A percentile compares a stretch with the other conserved stretches of the same genome.
Conservation (phyloP, 2,888 invertebrate species). For the Amphiduros pacificus region DNA sequence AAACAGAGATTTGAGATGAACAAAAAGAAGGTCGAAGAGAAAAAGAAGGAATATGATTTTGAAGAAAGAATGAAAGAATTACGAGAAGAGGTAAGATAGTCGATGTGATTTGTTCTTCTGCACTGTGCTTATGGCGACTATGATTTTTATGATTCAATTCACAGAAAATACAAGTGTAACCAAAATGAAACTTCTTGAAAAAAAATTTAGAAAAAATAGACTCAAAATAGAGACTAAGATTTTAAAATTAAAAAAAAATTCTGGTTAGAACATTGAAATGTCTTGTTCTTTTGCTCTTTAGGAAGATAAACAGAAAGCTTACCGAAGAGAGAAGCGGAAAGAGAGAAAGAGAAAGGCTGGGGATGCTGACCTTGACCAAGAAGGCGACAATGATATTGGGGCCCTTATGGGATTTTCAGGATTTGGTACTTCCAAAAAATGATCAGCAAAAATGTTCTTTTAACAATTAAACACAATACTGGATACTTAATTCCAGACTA, state of each 20-base stretch:
- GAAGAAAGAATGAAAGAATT: slow-evolving; percentile 87
- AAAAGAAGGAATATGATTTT: slow-evolving; percentile 93
- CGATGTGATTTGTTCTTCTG: neutral
- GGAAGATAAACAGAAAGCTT: slow-evolving; percentile 90
- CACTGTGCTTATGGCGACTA: neutral
- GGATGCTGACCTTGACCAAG: slow-evolving; percentile 32
- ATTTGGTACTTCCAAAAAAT: slow-evolving; percentile 37
- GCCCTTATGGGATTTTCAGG: slow-evolving; percentile 59
- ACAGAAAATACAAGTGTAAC: too few relatives aligned
- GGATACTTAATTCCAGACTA: too few relatives aligned
- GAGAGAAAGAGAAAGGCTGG: slow-evolving; percentile 68
- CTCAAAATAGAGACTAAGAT: too few relatives aligned
- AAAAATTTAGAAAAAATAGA: too few relatives aligned
- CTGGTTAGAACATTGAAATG: too few relatives aligned
- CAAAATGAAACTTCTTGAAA: too few relatives aligned
- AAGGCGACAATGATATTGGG: slow-evolving; percentile 52
- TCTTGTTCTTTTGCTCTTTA: slow-evolving; percentile 37
- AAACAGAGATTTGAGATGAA: slow-evolving; percentile 89
- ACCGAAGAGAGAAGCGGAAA: slow-evolving; percentile 82
- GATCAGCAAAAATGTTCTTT: too few relatives aligned
- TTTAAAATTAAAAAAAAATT: too few relatives aligned
- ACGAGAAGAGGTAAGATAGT: slow-evolving; percentile 77
- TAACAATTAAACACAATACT: too few relatives aligned
- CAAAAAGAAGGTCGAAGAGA: slow-evolving; percentile 92
- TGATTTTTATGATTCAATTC: neutral